A percentile compares a stretch with the other conserved stretches of the same genome.
Conservation (phyloP, 1,140 invertebrate species). For the Drosophila pseudoananassae region DNA sequence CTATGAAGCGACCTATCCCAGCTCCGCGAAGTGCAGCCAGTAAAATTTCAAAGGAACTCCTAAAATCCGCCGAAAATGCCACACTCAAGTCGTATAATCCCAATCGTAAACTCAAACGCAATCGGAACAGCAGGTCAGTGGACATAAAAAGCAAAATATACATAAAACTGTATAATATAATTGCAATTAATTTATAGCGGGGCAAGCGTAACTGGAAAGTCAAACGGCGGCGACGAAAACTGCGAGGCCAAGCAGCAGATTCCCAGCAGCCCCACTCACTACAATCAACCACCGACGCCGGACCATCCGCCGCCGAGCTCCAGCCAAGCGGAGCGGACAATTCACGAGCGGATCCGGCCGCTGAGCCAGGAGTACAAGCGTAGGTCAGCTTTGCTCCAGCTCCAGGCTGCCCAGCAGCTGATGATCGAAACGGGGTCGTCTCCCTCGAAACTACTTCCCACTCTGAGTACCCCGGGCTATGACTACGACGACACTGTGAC, state of each 20-base stretch:
- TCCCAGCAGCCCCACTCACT: slow-evolving; percentile 93
- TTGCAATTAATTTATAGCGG: slow-evolving; percentile 29
- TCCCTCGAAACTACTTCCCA: slow-evolving; percentile 67
- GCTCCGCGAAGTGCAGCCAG: slow-evolving; percentile 58
- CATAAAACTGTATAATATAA: not conserved
- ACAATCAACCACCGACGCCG: slow-evolving; percentile 95
- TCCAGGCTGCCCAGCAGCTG: slow-evolving; percentile 72
- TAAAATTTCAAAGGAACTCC: slow-evolving; percentile 66
- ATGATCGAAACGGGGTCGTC: slow-evolving; percentile 78
- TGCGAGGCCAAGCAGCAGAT: slow-evolving; percentile 70
- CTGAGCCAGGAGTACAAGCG: slow-evolving; percentile 88
- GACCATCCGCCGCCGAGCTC: slow-evolving; percentile 97
- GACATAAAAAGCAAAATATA: not conserved
- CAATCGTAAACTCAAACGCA: slow-evolving; percentile 81
- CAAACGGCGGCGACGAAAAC: slow-evolving; percentile 57
- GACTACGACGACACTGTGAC: slow-evolving; percentile 73
- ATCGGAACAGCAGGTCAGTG: slow-evolving; percentile 76
- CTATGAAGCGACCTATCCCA: slow-evolving; percentile 77
- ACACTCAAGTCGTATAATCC: slow-evolving; percentile 83
- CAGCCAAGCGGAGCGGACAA: slow-evolving; percentile 93
- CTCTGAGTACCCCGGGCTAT: slow-evolving; percentile 61
- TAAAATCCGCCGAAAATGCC: slow-evolving; percentile 69
- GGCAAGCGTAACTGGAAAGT: slow-evolving; percentile 38
- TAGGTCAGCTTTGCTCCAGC: slow-evolving; percentile 66
- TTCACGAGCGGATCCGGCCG: slow-evolving; percentile 95